phyloP scores from a whole-genome alignment of 2,797 vertebrate species.

The Sparus aurata region DNA sequence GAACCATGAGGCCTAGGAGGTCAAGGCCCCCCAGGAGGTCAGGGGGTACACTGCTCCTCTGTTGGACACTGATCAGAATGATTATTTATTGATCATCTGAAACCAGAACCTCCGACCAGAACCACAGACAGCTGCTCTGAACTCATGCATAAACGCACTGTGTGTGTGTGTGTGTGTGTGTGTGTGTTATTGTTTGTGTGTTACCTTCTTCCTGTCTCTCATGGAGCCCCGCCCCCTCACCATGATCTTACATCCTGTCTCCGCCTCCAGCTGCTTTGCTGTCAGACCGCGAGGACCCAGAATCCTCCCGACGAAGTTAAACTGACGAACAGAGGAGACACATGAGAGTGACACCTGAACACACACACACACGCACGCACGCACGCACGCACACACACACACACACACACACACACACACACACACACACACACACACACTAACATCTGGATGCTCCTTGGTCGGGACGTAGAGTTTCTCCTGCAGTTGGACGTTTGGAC shows the following conservation, averaged over 20 bases:
- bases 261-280: conserved; percentile 94
- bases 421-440: conserved; percentile 37
- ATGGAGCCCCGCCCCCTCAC: conserved; percentile 96
- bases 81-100: no score
- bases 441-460: conserved; percentile 95
- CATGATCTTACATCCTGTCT: conserved; percentile 98
- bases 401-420: conserved; percentile 58
- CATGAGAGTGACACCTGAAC: not conserved
- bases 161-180: not conserved
- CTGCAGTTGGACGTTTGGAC: conserved; percentile 93
- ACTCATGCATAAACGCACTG: no score
- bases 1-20: no score
- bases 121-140: no score
- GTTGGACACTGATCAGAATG: no score
- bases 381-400: no score
- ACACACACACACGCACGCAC: no score
- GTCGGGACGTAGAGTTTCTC: conserved; percentile 97
- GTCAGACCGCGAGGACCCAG: conserved; percentile 95
- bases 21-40: no score
- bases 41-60: no score
- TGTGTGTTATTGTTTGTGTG: not conserved
- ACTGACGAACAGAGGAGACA: conserved; percentile 75
- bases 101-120: no score
- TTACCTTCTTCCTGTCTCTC: conserved; percentile 97
- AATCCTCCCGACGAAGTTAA: conserved; percentile 97